These are phyloP conservation scores for Amblyopsis rosae DNA, from an alignment of 2,113 vertebrate genomes.

Conservation along the genomic window DNA sequence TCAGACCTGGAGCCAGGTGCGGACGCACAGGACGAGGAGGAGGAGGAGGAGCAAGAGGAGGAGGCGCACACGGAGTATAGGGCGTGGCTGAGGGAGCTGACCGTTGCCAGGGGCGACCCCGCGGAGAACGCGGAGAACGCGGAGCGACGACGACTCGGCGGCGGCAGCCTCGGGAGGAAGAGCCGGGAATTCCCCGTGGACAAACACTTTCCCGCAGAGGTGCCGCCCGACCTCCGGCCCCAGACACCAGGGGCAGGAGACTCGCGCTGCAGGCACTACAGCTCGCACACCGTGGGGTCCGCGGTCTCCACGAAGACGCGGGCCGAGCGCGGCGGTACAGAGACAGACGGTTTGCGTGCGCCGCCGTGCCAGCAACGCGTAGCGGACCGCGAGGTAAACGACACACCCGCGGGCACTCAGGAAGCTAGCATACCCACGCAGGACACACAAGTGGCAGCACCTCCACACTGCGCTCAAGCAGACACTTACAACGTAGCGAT, in stretches of 20 bases:
- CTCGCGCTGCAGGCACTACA: background rate
- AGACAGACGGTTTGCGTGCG: constrained; percentile 14
- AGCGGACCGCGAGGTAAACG: constrained; percentile 25
- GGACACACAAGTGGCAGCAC: background rate
- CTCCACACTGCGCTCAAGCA: constrained; percentile 2
- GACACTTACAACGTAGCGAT: constrained; percentile 5
- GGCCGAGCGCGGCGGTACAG: background rate
- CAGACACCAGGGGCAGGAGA: constrained; percentile 2
- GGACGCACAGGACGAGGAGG: constrained; percentile 74
- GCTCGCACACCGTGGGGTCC: background rate
- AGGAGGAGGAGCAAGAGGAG: constrained; percentile 42
- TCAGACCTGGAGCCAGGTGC: constrained; percentile 76
- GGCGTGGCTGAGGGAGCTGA: constrained; percentile 53
- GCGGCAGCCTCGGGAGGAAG: constrained; percentile 23
- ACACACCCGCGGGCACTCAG: background rate
- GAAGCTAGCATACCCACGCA: background rate
- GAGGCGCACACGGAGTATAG: constrained; percentile 46
- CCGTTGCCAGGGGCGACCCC: constrained; percentile 39
- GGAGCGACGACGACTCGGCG: constrained; percentile 9
- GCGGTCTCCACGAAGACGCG: constrained; percentile 18
- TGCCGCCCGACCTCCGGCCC: background rate
- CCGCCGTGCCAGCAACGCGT: constrained; percentile 12
- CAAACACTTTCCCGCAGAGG: background rate
- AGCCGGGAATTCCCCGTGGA: constrained; percentile 23
- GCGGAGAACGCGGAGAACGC: constrained; percentile 19